phyloP scores from a whole-genome alignment of 1,140 invertebrate species.

The Bombus confusus region DNA sequence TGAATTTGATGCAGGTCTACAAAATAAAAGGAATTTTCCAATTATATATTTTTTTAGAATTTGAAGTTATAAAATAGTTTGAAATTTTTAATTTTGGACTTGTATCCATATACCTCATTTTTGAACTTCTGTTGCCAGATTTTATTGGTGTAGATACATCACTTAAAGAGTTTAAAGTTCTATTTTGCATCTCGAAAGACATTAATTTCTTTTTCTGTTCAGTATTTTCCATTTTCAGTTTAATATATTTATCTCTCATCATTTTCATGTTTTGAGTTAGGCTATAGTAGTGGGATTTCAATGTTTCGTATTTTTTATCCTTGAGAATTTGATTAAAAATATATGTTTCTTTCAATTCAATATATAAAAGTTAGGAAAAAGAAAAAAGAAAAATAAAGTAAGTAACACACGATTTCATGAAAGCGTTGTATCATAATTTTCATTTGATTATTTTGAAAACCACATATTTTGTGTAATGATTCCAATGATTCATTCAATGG shows the following conservation, averaged over 20 bases:
- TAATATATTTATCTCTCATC: constrained; percentile 21
- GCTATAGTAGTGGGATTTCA: constrained; percentile 32
- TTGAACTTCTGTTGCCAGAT: not conserved
- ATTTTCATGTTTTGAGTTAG: not conserved
- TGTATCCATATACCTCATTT: constrained; percentile 1
- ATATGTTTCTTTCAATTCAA: not conserved
- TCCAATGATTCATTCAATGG: constrained; percentile 35
- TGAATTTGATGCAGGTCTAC: not conserved
- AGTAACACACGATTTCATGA: constrained; percentile 31
- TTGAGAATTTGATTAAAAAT: constrained; percentile 27
- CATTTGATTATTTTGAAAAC: constrained; percentile 35
- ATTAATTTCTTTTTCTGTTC: constrained; percentile 23
- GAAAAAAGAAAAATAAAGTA: not conserved
- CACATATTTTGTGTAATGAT: not conserved
- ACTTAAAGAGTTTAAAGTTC: not conserved
- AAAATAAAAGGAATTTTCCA: not conserved
- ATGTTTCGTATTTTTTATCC: constrained; percentile 56
- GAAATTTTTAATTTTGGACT: not conserved
- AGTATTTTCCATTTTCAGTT: constrained; percentile 4
- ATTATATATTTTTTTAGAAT: not conserved
- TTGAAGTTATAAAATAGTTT: not conserved
- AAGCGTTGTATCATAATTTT: constrained; percentile 46
- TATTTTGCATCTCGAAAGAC: not conserved
- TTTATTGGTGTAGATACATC: not conserved
- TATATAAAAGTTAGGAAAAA: not conserved